Conservation (phyloP, 2,113 vertebrate species). For the Phoenicopterus ruber region DNA sequence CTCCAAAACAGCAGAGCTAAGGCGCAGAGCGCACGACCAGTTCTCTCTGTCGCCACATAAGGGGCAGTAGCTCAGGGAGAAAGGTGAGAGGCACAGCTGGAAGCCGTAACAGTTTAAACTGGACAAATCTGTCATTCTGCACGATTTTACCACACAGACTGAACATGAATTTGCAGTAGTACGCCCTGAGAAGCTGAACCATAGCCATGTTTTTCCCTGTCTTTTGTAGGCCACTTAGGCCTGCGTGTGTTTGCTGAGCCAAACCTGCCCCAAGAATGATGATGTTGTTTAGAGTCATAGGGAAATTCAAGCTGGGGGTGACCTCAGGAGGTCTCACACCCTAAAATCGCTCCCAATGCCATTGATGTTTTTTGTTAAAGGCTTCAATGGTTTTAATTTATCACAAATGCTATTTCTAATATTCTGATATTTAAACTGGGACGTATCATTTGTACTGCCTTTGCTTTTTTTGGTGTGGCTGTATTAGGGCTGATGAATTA, state of each 20-base stretch:
- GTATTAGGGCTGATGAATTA: background rate
- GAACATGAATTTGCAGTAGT: background rate
- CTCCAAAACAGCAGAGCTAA: background rate
- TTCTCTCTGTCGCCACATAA: background rate
- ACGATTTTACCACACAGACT: background rate
- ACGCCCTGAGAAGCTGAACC: background rate
- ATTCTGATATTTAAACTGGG: background rate
- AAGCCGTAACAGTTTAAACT: background rate
- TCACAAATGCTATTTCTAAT: background rate
- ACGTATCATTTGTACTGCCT: background rate
- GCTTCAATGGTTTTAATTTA: background rate
- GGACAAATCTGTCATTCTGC: background rate
- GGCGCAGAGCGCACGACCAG: accelerated
- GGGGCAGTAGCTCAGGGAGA: background rate
- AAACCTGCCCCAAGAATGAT: background rate
- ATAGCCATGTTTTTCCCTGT: background rate
- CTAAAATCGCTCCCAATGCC: background rate
- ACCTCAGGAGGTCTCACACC: background rate
- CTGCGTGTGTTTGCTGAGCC: background rate
- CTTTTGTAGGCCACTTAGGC: background rate
- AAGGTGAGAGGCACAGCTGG: background rate
- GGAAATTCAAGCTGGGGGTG: background rate
- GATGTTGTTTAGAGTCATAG: background rate
- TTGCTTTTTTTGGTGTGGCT: background rate
- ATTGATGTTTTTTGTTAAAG: background rate